Base-by-base conservation (phyloP, 2,797 vertebrate genomes). In the Acanthiza pusilla region DNA sequence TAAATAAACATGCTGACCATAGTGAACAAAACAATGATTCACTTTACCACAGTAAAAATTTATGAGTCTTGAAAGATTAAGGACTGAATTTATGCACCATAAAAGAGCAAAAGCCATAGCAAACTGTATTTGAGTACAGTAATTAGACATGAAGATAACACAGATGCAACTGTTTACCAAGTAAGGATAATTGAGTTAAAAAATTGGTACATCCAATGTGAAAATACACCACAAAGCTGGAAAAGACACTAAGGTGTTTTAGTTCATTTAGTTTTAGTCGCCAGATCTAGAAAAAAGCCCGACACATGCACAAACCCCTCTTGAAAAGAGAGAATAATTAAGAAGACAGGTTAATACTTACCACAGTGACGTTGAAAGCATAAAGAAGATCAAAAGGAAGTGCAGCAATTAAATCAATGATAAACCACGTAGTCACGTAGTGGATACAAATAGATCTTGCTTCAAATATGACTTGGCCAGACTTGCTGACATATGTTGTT, bases 361-460 rank as follows among this genome's bases (percentile, higher is more conserved):
- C 99, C 99, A 99, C 99, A 85, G 99, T 99, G 98, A 99, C 99
- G 83, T 99, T 99, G 97, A 99, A 99, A 93, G 99, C 99, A 58
- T 99, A 99, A 70, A 99, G 99, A 71, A 99, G 98, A 97, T 99
- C 99, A 96, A 99, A 99, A 65, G 99, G 99, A 97, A 99, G 98
- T 1, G 99, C 99, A 32, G 99, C 99, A 76, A 99, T 99, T 97
- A 99, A 98, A 96, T 99, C 99, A 75, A 99, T 99, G 98, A 99
- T 98, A 97, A 99, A 99, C 99, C 99, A 99, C 2, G 99, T 99
- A 82, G 99, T 99, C 96, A 99, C 98, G 66, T 99, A 99, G 97
- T 99, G 99, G 97, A 99, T 98, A 96, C 99, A 99, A 98, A 99
- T 99, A 93, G 99, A 99, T 95, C 98, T 98, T 29, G 99, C 99